These are phyloP conservation scores for Cryptosula pallasiana DNA, from an alignment of 2,888 invertebrate species.

Conservation along the genomic window DNA sequence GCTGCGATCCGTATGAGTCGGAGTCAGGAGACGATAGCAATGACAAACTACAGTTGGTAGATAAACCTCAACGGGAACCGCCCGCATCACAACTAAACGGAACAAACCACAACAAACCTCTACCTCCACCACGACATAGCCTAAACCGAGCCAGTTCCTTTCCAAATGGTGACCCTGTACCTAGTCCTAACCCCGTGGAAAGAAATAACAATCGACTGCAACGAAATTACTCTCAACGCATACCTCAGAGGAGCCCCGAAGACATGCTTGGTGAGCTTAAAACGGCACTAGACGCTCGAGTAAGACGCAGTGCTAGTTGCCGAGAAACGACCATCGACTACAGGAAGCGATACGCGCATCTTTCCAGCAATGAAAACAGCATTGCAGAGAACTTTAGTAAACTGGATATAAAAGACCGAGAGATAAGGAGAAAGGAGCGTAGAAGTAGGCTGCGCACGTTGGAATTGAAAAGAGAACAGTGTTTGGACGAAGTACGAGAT, in stretches of 20 bases:
- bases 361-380: not conserved
- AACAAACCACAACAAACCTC: not conserved
- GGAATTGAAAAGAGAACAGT: conserved; percentile 15
- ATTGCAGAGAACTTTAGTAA: not conserved
- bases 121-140: not conserved
- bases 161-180: not conserved
- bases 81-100: not conserved
- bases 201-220: conserved; percentile 14
- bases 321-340: conserved; percentile 4
- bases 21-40: not conserved
- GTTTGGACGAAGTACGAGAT: conserved; percentile 2
- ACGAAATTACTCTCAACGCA: not conserved
- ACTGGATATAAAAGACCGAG: conserved; percentile 17
- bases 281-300: conserved; percentile 7
- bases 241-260: not conserved
- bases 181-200: not conserved
- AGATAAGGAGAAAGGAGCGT: not conserved
- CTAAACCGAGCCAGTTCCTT: not conserved
- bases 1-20: not conserved
- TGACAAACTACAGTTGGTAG: not conserved
- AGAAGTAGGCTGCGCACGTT: not conserved
- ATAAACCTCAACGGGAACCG: not conserved
- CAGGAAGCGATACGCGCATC: not conserved
- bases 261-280: not conserved
- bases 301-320: conserved; percentile 17